Percentiles rank a stretch among this genome's conserved stretches.
Conservation (phyloP, 2,888 invertebrate species). For the Pyralis farinalis region DNA sequence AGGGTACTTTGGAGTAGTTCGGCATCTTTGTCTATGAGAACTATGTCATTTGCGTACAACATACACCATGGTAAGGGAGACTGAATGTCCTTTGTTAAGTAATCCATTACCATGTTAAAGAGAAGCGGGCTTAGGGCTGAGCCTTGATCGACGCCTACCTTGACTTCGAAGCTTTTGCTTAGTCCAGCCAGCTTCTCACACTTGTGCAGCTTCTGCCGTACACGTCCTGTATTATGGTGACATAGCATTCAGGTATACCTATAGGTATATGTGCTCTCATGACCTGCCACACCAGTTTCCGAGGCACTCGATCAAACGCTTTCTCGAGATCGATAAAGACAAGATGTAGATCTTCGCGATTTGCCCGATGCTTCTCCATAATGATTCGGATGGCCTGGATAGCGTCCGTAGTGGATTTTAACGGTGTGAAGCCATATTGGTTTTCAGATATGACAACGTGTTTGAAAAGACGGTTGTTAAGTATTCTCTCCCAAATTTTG, state of each 20-base stretch:
- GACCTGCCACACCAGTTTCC: constrained; percentile 13
- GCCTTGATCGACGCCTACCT: constrained; percentile 15
- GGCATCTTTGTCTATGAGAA: constrained; percentile 3
- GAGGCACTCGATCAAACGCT: constrained; percentile 14
- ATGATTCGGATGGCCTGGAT: constrained; percentile 12
- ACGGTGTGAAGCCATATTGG: constrained; percentile 9
- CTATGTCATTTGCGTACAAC: constrained; percentile 14
- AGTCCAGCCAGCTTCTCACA: constrained; percentile 4
- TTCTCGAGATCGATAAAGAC: constrained; percentile 17
- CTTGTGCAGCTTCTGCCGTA: neutral
- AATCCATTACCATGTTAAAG: constrained; percentile 13
- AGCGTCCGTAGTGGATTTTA: constrained; percentile 11
- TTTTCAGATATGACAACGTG: constrained; percentile 1
- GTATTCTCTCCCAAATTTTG: constrained; percentile 14
- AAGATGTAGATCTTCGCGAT: constrained; percentile 13
- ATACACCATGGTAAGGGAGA: constrained; percentile 6
- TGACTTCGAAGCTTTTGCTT: constrained; percentile 6
- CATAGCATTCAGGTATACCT: constrained; percentile 7
- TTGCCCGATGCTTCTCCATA: constrained; percentile 12
- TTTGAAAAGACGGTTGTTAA: neutral
- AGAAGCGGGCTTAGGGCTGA: constrained; percentile 13
- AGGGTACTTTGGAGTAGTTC: neutral
- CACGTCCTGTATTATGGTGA: neutral
- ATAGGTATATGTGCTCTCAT: constrained; percentile 11
- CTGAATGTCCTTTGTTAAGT: constrained; percentile 7